These are phyloP conservation scores for Ornithoptera priamus DNA, from an alignment of 2,888 invertebrate genomes.

Conservation along the genomic window DNA sequence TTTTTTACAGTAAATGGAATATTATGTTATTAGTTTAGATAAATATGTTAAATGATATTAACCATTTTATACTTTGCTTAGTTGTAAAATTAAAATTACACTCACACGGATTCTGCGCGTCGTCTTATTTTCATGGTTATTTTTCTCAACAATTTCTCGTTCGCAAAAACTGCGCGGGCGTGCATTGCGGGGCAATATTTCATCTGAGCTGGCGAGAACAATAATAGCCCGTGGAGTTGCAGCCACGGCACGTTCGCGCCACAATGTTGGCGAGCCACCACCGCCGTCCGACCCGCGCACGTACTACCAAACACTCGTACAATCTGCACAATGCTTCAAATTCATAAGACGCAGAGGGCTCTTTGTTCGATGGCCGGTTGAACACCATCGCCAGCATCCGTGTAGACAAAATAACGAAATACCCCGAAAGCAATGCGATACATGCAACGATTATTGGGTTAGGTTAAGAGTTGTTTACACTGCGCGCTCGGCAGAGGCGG, in stretches of 20 bases:
- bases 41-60: neutral
- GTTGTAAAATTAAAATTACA: constrained; percentile 33
- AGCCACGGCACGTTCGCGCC: constrained; percentile 79
- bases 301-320: constrained; percentile 31
- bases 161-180: constrained; percentile 72
- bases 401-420: constrained; percentile 79
- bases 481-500: constrained; percentile 60
- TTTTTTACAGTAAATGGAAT: no score
- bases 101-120: constrained; percentile 61
- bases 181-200: constrained; percentile 78
- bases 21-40: neutral
- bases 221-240: constrained; percentile 74
- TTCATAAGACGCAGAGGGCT: constrained; percentile 43
- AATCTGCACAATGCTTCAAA: constrained; percentile 32
- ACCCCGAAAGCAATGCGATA: constrained; percentile 78
- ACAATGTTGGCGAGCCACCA: constrained; percentile 71
- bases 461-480: constrained; percentile 76
- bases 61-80: no score
- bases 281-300: constrained; percentile 46
- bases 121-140: constrained; percentile 70
- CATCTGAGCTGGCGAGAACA: constrained; percentile 78
- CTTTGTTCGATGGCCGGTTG: constrained; percentile 51
- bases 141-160: constrained; percentile 71
- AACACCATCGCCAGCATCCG: constrained; percentile 73
- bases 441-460: constrained; percentile 73